Evolutionary conservation across 2,888 invertebrate genomes (phyloP).

Genomic region (Dorcus hopei): DNA sequence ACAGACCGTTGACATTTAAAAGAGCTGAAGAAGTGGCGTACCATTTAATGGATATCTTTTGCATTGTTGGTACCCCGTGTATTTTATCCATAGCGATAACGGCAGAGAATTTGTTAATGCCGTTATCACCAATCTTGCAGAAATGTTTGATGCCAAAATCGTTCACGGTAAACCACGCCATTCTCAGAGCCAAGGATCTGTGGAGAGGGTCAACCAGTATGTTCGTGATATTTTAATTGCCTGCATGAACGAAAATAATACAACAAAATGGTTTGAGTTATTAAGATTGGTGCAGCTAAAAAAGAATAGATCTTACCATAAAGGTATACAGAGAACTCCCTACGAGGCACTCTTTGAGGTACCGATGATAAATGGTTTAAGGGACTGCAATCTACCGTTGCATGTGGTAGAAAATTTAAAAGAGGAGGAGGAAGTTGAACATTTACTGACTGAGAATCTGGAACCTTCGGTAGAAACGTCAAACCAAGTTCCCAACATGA

Average conservation of each 20-base stretch:
- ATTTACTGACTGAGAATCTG: too few species aligned
- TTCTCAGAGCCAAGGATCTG: slow-evolving; percentile 20
- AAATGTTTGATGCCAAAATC: slow-evolving; percentile 39
- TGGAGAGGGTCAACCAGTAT: slow-evolving; percentile 4
- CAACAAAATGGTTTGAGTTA: slow-evolving; percentile 18
- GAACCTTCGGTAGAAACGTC: too few species aligned
- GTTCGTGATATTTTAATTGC: slow-evolving; percentile 3
- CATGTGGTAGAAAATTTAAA: too few species aligned
- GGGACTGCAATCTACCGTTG: too few species aligned
- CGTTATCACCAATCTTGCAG: slow-evolving; percentile 31
- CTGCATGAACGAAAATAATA: slow-evolving; percentile 12
- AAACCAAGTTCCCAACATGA: too few species aligned
- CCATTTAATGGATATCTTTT: neutral
- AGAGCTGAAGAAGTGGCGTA: slow-evolving; percentile 6
- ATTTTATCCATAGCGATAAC: slow-evolving; percentile 31
- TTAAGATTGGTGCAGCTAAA: slow-evolving; percentile 20
- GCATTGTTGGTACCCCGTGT: neutral
- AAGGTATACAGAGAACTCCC: slow-evolving; percentile 13
- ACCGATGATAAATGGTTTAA: slow-evolving; percentile 11
- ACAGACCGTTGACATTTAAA: neutral
- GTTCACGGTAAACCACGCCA: slow-evolving; percentile 41
- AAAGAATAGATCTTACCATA: slow-evolving; percentile 18
- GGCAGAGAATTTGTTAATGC: slow-evolving; percentile 37
- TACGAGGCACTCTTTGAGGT: slow-evolving; percentile 20
- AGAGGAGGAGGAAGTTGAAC: too few species aligned